Evolutionary conservation across 2,797 vertebrate genomes (phyloP).

Genomic region (Miichthys miiuy): DNA sequence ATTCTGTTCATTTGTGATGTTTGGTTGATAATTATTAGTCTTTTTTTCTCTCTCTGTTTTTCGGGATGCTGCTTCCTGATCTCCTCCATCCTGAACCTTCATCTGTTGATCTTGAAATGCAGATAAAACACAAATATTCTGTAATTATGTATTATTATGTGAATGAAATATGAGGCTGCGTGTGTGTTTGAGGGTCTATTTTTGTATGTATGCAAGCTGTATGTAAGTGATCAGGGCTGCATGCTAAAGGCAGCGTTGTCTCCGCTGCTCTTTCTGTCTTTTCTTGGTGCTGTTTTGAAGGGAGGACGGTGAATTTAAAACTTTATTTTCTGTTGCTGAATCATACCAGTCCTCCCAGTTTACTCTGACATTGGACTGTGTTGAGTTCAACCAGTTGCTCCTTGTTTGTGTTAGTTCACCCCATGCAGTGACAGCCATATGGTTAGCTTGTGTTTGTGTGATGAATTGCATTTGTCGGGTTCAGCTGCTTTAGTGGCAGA

Average conservation of each 20-base stretch:
- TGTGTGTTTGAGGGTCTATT: neutral
- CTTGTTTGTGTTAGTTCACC: conserved; percentile 52
- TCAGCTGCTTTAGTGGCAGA: conserved; percentile 29
- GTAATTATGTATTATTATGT: neutral
- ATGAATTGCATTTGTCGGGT: conserved; percentile 32
- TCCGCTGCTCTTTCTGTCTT: neutral
- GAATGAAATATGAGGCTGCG: too few species aligned
- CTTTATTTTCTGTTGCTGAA: neutral
- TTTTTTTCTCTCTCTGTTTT: conserved; percentile 5
- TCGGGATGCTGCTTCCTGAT: conserved; percentile 9
- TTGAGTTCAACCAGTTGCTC: conserved; percentile 43
- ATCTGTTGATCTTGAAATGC: conserved; percentile 20
- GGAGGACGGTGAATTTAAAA: neutral
- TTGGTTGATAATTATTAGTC: conserved; percentile 1
- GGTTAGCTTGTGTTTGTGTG: conserved; percentile 46
- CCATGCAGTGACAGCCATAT: conserved; percentile 54
- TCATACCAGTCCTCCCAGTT: neutral
- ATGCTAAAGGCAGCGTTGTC: neutral
- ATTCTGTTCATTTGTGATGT: neutral
- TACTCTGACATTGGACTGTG: conserved; percentile 23
- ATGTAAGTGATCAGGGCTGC: neutral
- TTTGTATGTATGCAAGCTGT: neutral
- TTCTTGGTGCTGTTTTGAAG: neutral
- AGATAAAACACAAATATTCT: conserved; percentile 56
- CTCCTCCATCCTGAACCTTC: conserved; percentile 13